These are phyloP conservation scores for Andrena flavipes DNA, from an alignment of 2,888 invertebrate species.

Conservation along the genomic window DNA sequence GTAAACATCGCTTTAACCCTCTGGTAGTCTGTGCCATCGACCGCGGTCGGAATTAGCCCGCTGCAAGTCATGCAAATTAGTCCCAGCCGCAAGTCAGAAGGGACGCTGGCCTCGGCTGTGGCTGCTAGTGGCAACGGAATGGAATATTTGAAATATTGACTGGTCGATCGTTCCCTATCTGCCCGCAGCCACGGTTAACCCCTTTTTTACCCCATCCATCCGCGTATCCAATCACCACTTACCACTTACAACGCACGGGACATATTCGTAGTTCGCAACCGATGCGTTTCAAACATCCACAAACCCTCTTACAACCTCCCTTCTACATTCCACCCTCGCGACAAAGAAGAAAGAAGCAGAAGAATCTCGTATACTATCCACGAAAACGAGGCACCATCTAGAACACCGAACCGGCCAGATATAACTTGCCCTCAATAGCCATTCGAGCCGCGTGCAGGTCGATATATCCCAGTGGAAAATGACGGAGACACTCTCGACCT, in stretches of 20 bases:
- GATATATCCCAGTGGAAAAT: conserved; percentile 29
- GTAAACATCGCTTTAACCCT: conserved; percentile 71
- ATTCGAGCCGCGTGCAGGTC: conserved; percentile 19
- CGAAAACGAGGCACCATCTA: not conserved
- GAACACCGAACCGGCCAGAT: not conserved
- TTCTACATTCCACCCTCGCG: not conserved
- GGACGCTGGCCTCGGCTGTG: conserved; percentile 38
- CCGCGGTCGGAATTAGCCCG: conserved; percentile 67
- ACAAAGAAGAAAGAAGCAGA: not conserved
- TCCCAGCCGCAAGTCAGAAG: conserved; percentile 57
- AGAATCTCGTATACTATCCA: not conserved
- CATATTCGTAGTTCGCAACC: no score
- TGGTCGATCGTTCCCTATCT: conserved; percentile 28
- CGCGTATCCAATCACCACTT: no score
- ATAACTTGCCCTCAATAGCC: conserved; percentile 18
- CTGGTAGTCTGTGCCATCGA: conserved; percentile 63
- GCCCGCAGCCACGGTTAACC: not conserved
- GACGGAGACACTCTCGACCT: not conserved
- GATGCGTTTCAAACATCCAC: no score
- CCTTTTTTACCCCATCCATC: not conserved
- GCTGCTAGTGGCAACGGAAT: conserved; percentile 51
- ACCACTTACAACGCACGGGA: no score
- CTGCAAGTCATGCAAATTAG: conserved; percentile 73
- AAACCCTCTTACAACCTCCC: not conserved
- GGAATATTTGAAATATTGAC: conserved; percentile 68